These are phyloP conservation scores for Drosophila pandora DNA, from an alignment of 1,140 invertebrate genomes.

Conservation along the genomic window DNA sequence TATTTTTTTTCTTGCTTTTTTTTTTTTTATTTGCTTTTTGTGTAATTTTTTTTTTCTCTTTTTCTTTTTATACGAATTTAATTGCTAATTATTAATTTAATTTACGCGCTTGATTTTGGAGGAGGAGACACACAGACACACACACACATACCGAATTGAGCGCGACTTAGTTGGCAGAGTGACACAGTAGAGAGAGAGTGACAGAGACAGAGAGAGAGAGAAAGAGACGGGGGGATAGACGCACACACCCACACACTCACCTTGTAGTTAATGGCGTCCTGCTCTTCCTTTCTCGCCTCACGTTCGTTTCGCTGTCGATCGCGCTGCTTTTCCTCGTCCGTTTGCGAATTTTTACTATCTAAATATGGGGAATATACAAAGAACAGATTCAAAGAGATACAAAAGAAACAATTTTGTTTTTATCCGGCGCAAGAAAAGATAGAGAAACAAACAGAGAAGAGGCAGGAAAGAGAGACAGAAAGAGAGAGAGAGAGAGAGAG, in stretches of 20 bases:
- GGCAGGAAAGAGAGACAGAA: conserved; percentile 1
- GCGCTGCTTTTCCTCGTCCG: conserved; percentile 83
- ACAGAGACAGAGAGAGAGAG: conserved; percentile 34
- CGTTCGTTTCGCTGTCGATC: conserved; percentile 83
- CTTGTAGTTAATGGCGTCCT: conserved; percentile 83
- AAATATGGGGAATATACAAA: conserved; percentile 11
- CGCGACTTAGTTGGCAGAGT: conserved; percentile 5
- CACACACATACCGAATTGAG: conserved; percentile 35
- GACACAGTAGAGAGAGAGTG: conserved; percentile 10
- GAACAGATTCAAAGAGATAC: neutral
- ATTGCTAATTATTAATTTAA: conserved; percentile 27
- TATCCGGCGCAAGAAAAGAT: conserved; percentile 5
- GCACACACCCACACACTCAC: conserved; percentile 71
- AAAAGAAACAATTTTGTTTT: conserved; percentile 11
- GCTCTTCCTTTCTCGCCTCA: conserved; percentile 83
- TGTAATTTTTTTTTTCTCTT: neutral
- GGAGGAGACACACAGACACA: conserved; percentile 36
- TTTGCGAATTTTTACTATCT: conserved; percentile 83
- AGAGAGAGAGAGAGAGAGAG: conserved; percentile 9
- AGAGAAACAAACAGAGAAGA: neutral
- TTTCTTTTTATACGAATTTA: conserved; percentile 26
- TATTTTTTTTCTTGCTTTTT: neutral
- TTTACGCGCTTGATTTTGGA: conserved; percentile 21
- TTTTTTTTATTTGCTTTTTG: neutral
- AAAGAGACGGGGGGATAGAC: conserved; percentile 32